Percentiles rank a stretch among this genome's conserved stretches.
Evolutionary conservation across 2,888 invertebrate genomes (phyloP).

Genomic region (Lingula anatina): DNA sequence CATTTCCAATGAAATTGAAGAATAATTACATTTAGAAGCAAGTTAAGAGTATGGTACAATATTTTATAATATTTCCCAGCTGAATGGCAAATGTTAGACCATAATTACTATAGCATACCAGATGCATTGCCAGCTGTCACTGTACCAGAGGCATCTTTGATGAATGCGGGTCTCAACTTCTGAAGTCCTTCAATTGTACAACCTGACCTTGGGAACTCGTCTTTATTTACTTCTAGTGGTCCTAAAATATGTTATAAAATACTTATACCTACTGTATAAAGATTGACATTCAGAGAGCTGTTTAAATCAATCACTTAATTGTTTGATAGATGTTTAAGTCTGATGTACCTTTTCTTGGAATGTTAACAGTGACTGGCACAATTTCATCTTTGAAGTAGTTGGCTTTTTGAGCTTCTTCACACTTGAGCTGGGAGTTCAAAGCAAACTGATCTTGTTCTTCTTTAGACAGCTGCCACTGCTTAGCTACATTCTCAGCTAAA

Average conservation of each 20-base stretch:
- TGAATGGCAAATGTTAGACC: no score
- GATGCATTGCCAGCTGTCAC: conserved; percentile 70
- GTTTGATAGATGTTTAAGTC: conserved; percentile 1
- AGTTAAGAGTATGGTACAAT: no score
- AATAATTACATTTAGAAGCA: no score
- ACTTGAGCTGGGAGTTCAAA: conserved; percentile 63
- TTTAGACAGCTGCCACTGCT: conserved; percentile 62
- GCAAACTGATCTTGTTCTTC: conserved; percentile 70
- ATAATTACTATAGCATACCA: conserved; percentile 51
- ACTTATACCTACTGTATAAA: no score
- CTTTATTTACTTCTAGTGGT: conserved; percentile 48
- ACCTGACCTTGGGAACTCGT: conserved; percentile 67
- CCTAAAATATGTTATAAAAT: conserved; percentile 10
- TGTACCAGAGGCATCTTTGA: conserved; percentile 59
- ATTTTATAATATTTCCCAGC: no score
- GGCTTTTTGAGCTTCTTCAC: conserved; percentile 60
- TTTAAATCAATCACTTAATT: no score
- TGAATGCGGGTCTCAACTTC: conserved; percentile 64
- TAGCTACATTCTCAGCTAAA: conserved; percentile 71
- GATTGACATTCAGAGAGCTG: no score
- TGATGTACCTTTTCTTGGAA: neutral
- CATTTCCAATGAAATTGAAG: no score
- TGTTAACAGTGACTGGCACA: conserved; percentile 61
- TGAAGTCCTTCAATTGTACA: conserved; percentile 61
- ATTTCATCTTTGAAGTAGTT: conserved; percentile 70